Conservation (phyloP, 1,140 invertebrate genomes). For the Neomicropteryx cornuta region DNA sequence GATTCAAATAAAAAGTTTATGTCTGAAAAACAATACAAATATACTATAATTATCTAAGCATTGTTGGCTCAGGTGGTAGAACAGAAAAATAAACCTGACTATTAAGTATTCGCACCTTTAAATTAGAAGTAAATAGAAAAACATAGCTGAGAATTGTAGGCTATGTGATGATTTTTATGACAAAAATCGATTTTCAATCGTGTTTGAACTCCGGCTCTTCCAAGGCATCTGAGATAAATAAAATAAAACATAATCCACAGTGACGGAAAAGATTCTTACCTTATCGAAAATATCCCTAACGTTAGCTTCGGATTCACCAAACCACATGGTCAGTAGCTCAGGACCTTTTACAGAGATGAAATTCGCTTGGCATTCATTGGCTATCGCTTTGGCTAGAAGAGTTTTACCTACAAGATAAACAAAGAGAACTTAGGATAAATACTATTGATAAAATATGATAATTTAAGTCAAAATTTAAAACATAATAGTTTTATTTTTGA, state of each 20-base stretch:
- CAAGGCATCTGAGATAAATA: not conserved
- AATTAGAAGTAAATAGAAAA: slow-evolving; percentile 6
- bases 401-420: slow-evolving; percentile 61
- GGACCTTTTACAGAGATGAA: slow-evolving; percentile 99
- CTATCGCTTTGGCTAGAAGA: slow-evolving; percentile 96
- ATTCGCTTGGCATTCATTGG: slow-evolving; percentile 99
- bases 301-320: slow-evolving; percentile 99
- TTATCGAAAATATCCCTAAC: slow-evolving; percentile 99
- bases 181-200: no score
- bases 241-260: not conserved
- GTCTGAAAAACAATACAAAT: not conserved
- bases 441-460: no score
- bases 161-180: not conserved
- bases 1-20: slow-evolving; percentile 9
- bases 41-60: no score
- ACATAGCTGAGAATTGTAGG: slow-evolving; percentile 3
- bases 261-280: slow-evolving; percentile 44
- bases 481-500: no score
- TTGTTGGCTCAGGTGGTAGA: no score
- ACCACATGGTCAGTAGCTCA: slow-evolving; percentile 99
- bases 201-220: not conserved
- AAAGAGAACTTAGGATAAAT: not conserved
- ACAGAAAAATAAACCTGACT: no score
- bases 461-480: no score
- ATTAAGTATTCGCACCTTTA: no score